Evolutionary conservation across 2,797 vertebrate genomes (phyloP).

Genomic region (Hydrophis major): DNA sequence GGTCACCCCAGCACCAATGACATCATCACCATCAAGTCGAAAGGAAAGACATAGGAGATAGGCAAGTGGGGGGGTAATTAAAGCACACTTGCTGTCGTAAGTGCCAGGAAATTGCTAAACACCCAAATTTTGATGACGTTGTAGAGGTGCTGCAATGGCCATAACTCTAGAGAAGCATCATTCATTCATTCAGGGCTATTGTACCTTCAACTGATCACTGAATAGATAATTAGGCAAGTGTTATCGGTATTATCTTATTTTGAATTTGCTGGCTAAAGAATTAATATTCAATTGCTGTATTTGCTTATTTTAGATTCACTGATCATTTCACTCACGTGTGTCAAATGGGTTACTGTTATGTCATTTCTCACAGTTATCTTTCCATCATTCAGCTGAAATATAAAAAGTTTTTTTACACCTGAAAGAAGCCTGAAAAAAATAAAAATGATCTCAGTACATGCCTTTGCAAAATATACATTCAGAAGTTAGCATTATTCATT

Average conservation of each 20-base stretch:
- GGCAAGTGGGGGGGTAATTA: neutral
- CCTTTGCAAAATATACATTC: neutral
- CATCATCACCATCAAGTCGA: neutral
- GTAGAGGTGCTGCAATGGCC: neutral
- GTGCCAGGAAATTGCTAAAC: neutral
- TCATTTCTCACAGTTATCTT: conserved; percentile 90
- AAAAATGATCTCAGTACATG: conserved; percentile 22
- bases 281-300: neutral
- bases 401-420: conserved; percentile 93
- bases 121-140: neutral
- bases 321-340: conserved; percentile 80
- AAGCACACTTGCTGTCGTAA: neutral
- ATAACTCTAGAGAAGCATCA: neutral
- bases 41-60: neutral
- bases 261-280: neutral
- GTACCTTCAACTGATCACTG: neutral
- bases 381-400: conserved; percentile 92
- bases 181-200: neutral
- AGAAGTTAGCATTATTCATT: neutral
- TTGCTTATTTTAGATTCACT: neutral
- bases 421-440: conserved; percentile 88
- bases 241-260: neutral
- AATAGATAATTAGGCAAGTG: neutral
- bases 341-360: conserved; percentile 93
- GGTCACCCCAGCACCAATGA: neutral